These are phyloP conservation scores for Gambusia holbrooki DNA, from an alignment of 2,113 vertebrate species.

Conservation along the genomic window DNA sequence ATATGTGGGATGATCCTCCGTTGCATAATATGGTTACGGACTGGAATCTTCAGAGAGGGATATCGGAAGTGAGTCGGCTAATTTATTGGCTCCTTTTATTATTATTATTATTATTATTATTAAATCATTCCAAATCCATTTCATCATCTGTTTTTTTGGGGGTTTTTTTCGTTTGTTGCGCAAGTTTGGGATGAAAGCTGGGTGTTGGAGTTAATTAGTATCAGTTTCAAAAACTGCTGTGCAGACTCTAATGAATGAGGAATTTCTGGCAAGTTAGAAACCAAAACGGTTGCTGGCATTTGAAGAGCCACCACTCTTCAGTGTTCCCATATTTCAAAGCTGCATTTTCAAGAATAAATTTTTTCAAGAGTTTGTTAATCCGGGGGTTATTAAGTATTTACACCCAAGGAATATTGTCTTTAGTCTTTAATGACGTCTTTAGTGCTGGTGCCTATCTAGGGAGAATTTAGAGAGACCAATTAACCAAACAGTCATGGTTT, in stretches of 20 bases:
- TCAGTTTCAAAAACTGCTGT: conserved; percentile 14
- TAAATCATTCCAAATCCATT: conserved; percentile 20
- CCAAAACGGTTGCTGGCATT: neutral
- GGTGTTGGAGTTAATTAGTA: conserved; percentile 13
- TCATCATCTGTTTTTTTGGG: neutral
- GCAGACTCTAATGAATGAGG: conserved; percentile 11
- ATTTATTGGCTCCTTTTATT: neutral
- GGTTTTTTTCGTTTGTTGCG: conserved; percentile 53
- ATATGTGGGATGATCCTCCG: conserved; percentile 35
- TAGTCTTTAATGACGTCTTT: too few species aligned
- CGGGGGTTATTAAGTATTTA: neutral
- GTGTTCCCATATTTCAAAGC: neutral
- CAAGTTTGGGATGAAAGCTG: conserved; percentile 12
- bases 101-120: conserved; percentile 28
- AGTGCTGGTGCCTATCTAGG: too few species aligned
- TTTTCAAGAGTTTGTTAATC: neutral
- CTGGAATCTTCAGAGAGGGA: conserved; percentile 31
- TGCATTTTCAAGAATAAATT: neutral
- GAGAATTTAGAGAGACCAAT: too few species aligned
- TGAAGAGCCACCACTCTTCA: neutral
- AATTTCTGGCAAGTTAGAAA: conserved; percentile 25
- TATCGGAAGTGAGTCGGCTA: conserved; percentile 21
- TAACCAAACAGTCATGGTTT: too few species aligned
- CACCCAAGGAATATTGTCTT: neutral
- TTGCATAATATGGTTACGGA: conserved; percentile 65